These are phyloP conservation scores for Triops cancriformis DNA, from an alignment of 1,140 invertebrate species.

Conservation along the genomic window DNA sequence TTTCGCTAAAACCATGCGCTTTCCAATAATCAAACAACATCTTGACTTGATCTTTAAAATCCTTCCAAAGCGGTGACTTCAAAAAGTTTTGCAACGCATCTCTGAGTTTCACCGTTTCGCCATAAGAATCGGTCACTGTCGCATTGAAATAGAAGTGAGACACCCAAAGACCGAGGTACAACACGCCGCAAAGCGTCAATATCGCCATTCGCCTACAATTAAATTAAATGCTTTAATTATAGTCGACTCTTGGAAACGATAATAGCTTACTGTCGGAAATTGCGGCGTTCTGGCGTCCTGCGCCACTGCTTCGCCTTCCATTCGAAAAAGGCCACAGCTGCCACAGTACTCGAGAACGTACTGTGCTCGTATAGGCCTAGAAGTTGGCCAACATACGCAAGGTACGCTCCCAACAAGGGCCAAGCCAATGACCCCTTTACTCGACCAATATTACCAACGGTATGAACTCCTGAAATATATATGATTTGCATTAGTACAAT, in stretches of 20 bases:
- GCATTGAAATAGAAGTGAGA: slow-evolving; percentile 85
- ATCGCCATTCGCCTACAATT: slow-evolving; percentile 37
- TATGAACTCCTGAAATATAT: slow-evolving; percentile 63
- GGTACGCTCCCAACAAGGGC: slow-evolving; percentile 58
- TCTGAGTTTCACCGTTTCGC: slow-evolving; percentile 74
- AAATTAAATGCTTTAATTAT: slow-evolving; percentile 14
- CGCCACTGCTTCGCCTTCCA: slow-evolving; percentile 67
- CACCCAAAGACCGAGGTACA: slow-evolving; percentile 65
- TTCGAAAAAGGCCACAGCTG: slow-evolving; percentile 49
- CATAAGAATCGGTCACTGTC: slow-evolving; percentile 71
- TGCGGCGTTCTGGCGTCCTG: slow-evolving; percentile 47
- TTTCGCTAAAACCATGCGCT: slow-evolving; percentile 65
- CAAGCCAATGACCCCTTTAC: slow-evolving; percentile 59
- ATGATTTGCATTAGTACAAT: slow-evolving; percentile 22
- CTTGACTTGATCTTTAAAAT: slow-evolving; percentile 62
- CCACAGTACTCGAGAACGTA: slow-evolving; percentile 26
- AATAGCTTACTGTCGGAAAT: slow-evolving; percentile 41
- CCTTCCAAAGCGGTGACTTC: slow-evolving; percentile 68
- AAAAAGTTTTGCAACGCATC: slow-evolving; percentile 84
- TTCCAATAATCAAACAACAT: slow-evolving; percentile 64
- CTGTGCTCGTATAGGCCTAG: slow-evolving; percentile 25
- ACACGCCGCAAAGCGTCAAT: slow-evolving; percentile 48
- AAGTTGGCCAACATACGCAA: slow-evolving; percentile 43
- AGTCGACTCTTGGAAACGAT: slow-evolving; percentile 17
- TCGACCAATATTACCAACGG: slow-evolving; percentile 79